phyloP scores from a whole-genome alignment of 2,888 invertebrate species.

The Drosophila barbarae region DNA sequence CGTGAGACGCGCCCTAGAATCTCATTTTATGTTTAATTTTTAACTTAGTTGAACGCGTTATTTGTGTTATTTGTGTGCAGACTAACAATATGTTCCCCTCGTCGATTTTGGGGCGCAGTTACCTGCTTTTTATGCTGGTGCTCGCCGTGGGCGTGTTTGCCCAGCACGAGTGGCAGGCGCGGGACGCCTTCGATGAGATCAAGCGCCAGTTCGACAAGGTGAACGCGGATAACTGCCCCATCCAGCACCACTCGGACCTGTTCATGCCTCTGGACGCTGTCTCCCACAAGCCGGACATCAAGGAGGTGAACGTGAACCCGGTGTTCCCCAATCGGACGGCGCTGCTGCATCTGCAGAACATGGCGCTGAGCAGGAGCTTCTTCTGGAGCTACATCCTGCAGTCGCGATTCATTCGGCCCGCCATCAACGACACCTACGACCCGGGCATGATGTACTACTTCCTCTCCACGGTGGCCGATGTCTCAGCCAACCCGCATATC shows the following conservation, averaged over 20 bases:
- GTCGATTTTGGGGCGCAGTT: conserved; percentile 77
- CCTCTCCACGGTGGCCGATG: conserved; percentile 95
- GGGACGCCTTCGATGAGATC: conserved; percentile 94
- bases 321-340: conserved; percentile 96
- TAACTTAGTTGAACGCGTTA: conserved; percentile 15
- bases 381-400: conserved; percentile 97
- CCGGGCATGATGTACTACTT: conserved; percentile 99
- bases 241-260: conserved; percentile 90
- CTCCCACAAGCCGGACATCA: conserved; percentile 95
- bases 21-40: conserved; percentile 30
- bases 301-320: conserved; percentile 95
- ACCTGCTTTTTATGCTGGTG: conserved; percentile 75
- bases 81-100: conserved; percentile 63
- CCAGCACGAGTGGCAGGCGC: conserved; percentile 94
- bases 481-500: conserved; percentile 93
- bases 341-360: conserved; percentile 94
- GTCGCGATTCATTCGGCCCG: conserved; percentile 92
- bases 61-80: conserved; percentile 2
- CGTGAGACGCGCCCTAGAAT: conserved; percentile 38
- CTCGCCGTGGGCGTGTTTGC: conserved; percentile 85
- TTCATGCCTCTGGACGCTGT: conserved; percentile 91
- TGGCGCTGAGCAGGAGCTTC: conserved; percentile 97
- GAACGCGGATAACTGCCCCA: conserved; percentile 92
- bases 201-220: conserved; percentile 91
- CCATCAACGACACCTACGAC: conserved; percentile 95